Evolutionary conservation across 2,888 invertebrate species (phyloP).

Genomic region (Protodeltote pygarga): DNA sequence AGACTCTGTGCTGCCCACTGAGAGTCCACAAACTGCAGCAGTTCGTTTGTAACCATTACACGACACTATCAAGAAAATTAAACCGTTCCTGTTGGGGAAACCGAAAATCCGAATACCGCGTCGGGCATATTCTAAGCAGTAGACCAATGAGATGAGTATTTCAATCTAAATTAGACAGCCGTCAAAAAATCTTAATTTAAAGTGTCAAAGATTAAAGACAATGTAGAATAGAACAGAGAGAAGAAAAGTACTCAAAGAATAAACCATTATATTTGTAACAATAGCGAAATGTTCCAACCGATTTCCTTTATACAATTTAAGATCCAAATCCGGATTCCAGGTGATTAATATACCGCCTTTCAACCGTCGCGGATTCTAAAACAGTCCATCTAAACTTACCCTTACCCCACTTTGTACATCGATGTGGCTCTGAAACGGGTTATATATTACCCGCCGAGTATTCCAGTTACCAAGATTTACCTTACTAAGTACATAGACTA

Average conservation of each 20-base stretch:
- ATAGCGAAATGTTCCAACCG: background rate
- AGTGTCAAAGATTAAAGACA: too few relatives aligned
- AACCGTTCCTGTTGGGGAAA: too few relatives aligned
- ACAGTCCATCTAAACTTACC: conserved; percentile 21
- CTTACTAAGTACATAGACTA: conserved; percentile 32
- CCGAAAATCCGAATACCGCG: background rate
- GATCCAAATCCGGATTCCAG: conserved; percentile 2
- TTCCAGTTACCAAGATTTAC: conserved; percentile 40
- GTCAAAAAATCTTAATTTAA: too few relatives aligned
- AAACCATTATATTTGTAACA: conserved; percentile 7
- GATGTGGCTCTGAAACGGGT: conserved; percentile 30
- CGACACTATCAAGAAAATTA: too few relatives aligned
- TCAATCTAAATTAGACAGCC: too few relatives aligned
- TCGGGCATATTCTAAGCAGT: background rate
- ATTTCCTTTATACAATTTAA: conserved; percentile 24
- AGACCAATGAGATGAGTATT: too few relatives aligned
- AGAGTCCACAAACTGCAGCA: too few relatives aligned
- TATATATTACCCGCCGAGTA: conserved; percentile 38
- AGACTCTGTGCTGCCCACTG: too few relatives aligned
- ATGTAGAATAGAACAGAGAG: too few relatives aligned
- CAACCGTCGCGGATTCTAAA: conserved; percentile 13
- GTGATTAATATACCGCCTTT: conserved; percentile 28
- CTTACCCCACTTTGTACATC: conserved; percentile 37
- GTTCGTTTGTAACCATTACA: too few relatives aligned
- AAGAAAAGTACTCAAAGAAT: too few relatives aligned